Evolutionary conservation across 2,888 invertebrate species (phyloP).

Genomic region (Phasia obesa): DNA sequence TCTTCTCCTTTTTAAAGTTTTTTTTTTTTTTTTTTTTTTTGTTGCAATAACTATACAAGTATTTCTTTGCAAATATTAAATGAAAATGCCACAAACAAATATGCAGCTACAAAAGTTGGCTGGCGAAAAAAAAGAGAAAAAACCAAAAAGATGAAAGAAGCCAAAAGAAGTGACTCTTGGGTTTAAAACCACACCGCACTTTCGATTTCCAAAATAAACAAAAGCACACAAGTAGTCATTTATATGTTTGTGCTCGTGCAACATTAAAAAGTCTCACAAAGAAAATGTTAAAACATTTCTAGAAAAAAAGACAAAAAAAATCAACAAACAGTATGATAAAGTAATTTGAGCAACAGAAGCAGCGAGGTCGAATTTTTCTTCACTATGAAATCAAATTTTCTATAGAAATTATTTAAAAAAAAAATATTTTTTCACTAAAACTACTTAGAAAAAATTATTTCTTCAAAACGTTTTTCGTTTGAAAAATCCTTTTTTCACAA

Average conservation of each 20-base stretch:
- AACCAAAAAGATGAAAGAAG: constrained; percentile 19
- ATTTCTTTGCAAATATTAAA: constrained; percentile 52
- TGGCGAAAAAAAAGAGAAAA: background rate
- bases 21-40: no score
- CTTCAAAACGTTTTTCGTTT: no score
- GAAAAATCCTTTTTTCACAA: no score
- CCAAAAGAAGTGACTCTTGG: constrained; percentile 55
- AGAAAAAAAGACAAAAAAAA: no score
- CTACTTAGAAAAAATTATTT: no score
- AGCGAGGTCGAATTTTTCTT: no score
- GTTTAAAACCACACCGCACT: constrained; percentile 51
- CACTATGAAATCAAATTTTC: no score
- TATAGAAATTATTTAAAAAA: no score
- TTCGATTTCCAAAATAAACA: constrained; percentile 45
- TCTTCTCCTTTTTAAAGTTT: constrained; percentile 25
- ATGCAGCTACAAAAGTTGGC: constrained; percentile 18
- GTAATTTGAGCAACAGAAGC: background rate
- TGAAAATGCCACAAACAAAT: constrained; percentile 55
- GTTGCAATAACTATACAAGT: constrained; percentile 35
- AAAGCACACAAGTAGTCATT: constrained; percentile 25
- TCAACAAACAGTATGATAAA: background rate
- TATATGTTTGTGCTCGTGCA: background rate
- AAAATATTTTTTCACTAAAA: no score
- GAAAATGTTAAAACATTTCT: constrained; percentile 1
- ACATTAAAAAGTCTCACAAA: constrained; percentile 10